Conservation (phyloP, 2,888 invertebrate species). For the Danaus chrysippus region DNA sequence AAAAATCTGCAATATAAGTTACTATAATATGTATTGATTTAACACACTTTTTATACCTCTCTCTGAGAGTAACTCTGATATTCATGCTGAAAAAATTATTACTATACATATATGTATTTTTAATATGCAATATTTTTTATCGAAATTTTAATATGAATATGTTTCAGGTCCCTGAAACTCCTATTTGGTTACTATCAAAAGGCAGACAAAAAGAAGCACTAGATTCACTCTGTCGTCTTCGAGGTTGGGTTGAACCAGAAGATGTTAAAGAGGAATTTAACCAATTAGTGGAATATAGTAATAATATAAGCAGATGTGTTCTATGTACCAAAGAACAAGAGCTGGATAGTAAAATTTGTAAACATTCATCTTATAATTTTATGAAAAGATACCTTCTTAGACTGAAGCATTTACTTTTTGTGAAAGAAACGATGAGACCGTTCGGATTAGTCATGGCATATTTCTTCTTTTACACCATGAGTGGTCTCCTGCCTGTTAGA, state of each 20-base stretch:
- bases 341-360: slow-evolving; percentile 42
- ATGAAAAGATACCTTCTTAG: slow-evolving; percentile 47
- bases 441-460: slow-evolving; percentile 72
- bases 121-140: slow-evolving; percentile 5
- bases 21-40: no score
- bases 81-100: no score
- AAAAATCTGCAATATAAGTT: no score
- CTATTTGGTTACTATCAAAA: slow-evolving; percentile 79
- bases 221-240: slow-evolving; percentile 73
- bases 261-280: slow-evolving; percentile 75
- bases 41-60: no score
- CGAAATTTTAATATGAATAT: neutral
- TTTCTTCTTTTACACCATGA: slow-evolving; percentile 75
- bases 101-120: neutral
- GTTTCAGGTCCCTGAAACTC: slow-evolving; percentile 78
- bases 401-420: slow-evolving; percentile 60
- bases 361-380: slow-evolving; percentile 47
- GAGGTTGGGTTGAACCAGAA: slow-evolving; percentile 75
- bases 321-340: slow-evolving; percentile 56
- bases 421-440: slow-evolving; percentile 75
- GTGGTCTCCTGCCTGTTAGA: slow-evolving; percentile 69
- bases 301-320: slow-evolving; percentile 53
- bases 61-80: no score
- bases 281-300: slow-evolving; percentile 66
- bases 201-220: slow-evolving; percentile 75